Evolutionary conservation across 2,888 invertebrate species (phyloP).

Genomic region (Ectemnius lituratus): DNA sequence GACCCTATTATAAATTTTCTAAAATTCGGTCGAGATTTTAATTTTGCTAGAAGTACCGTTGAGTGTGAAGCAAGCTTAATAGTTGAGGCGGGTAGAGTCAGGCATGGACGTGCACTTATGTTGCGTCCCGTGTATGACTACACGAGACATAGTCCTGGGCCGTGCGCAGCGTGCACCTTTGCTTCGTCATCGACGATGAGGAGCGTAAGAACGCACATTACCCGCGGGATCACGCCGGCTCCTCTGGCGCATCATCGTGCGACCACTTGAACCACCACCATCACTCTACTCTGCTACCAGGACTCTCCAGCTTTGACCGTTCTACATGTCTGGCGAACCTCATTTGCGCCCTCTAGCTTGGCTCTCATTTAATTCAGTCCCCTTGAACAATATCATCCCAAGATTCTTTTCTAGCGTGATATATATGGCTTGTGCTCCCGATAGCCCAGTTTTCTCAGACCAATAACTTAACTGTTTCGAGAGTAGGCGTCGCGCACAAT

Average conservation of each 20-base stretch:
- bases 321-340: slow-evolving; percentile 7
- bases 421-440: slow-evolving; percentile 4
- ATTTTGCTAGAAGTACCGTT: neutral
- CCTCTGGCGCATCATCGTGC: slow-evolving; percentile 53
- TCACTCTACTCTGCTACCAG: slow-evolving; percentile 23
- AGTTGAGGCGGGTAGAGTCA: slow-evolving; percentile 15
- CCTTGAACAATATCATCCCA: too few relatives aligned
- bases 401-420: too few relatives aligned
- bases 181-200: slow-evolving; percentile 68
- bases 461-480: too few relatives aligned
- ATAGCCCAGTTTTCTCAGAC: slow-evolving; percentile 12
- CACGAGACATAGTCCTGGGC: slow-evolving; percentile 46
- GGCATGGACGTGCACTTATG: slow-evolving; percentile 26
- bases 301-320: slow-evolving; percentile 2
- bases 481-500: neutral
- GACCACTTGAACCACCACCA: slow-evolving; percentile 55
- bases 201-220: slow-evolving; percentile 65
- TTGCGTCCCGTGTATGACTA: slow-evolving; percentile 46
- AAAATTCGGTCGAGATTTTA: neutral
- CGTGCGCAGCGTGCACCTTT: slow-evolving; percentile 58
- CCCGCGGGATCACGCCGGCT: slow-evolving; percentile 54
- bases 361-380: too few relatives aligned
- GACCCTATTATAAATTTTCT: neutral
- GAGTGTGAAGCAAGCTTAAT: slow-evolving; percentile 59
- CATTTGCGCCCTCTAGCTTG: too few relatives aligned